These are phyloP conservation scores for Gymnogyps californianus DNA, from an alignment of 2,113 vertebrate genomes.

Conservation along the genomic window DNA sequence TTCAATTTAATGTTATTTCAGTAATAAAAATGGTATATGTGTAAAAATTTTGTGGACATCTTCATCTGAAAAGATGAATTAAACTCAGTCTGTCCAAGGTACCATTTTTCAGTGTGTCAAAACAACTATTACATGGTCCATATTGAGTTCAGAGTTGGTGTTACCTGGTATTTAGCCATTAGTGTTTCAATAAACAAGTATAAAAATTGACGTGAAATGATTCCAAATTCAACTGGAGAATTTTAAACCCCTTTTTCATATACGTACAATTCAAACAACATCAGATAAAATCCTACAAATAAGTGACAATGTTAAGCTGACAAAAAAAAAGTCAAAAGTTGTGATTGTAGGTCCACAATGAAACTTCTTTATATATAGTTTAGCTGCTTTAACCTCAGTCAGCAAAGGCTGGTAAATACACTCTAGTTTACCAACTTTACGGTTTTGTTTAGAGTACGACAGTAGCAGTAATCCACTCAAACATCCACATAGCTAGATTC, in stretches of 20 bases:
- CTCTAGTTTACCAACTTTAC: background rate
- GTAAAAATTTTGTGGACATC: background rate
- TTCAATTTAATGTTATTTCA: background rate
- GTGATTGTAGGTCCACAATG: background rate
- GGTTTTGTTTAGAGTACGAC: background rate
- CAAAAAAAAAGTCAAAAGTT: background rate
- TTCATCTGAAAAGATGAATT: background rate
- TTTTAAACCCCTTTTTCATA: background rate
- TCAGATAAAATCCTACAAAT: background rate
- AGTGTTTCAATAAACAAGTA: background rate
- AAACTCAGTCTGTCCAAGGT: background rate
- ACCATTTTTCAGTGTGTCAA: background rate
- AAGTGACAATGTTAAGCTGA: background rate
- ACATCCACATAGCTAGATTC: background rate
- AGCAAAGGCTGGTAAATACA: background rate
- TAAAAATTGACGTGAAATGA: background rate
- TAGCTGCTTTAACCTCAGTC: background rate
- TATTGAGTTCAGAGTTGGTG: background rate
- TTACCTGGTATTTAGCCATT: background rate
- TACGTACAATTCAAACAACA: background rate
- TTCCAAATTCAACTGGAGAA: background rate
- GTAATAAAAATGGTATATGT: background rate
- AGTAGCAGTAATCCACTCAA: background rate
- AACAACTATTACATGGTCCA: background rate
- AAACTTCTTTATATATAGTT: background rate